Percentiles rank a stretch among this genome's conserved stretches.
Evolutionary conservation across 2,888 invertebrate genomes (phyloP).

Genomic region (Tetragonisca angustula): DNA sequence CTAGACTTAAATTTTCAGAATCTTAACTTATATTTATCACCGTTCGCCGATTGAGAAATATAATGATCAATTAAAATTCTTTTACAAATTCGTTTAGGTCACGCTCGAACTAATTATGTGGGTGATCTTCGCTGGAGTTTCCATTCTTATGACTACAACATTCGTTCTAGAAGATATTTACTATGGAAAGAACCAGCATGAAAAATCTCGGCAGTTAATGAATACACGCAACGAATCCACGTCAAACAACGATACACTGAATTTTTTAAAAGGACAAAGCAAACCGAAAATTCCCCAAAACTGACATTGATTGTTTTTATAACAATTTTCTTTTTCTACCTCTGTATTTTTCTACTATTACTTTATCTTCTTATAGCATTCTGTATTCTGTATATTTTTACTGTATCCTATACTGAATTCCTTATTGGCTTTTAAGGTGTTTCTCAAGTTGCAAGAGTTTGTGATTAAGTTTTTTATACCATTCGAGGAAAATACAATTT

Average conservation of each 20-base stretch:
- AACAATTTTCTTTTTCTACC: neutral
- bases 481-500: slow-evolving; percentile 16
- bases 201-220: neutral
- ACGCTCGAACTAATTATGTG: slow-evolving; percentile 72
- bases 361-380: neutral
- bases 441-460: neutral
- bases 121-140: slow-evolving; percentile 74
- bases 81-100: slow-evolving; percentile 59
- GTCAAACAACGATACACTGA: neutral
- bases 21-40: neutral
- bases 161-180: slow-evolving; percentile 71
- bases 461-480: neutral
- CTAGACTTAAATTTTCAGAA: neutral
- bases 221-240: neutral
- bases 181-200: slow-evolving; percentile 2
- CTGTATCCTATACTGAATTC: neutral
- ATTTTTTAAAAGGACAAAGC: neutral
- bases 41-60: neutral
- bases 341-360: neutral
- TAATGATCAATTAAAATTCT: neutral
- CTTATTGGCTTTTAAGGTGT: neutral
- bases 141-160: slow-evolving; percentile 67
- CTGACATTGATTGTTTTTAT: neutral
- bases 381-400: neutral
- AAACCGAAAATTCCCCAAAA: neutral